These are phyloP conservation scores for Acanthis flammea DNA, from an alignment of 2,797 vertebrate genomes.

Conservation along the genomic window DNA sequence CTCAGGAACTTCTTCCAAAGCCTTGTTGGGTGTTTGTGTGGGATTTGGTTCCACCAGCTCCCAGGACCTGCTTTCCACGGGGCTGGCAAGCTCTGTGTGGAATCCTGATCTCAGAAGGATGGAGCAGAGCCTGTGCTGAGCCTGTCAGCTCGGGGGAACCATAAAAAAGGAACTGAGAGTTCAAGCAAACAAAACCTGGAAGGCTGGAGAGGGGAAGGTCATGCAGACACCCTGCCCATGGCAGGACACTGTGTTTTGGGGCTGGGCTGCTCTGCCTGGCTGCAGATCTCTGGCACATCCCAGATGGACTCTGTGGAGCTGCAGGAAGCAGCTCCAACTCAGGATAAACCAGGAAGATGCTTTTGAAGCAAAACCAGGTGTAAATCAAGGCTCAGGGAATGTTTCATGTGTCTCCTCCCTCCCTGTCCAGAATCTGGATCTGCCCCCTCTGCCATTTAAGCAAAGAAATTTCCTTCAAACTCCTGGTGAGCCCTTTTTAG, in stretches of 20 bases:
- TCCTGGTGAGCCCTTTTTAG: background rate
- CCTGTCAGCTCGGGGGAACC: background rate
- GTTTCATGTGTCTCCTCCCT: background rate
- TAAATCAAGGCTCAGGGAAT: background rate
- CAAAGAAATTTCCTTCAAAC: background rate
- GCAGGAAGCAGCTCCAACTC: background rate
- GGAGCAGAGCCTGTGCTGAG: background rate
- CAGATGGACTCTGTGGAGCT: background rate
- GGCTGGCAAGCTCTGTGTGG: background rate
- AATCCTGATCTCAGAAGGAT: background rate
- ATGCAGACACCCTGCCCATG: background rate
- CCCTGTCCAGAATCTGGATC: background rate
- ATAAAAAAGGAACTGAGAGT: background rate
- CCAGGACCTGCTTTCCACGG: background rate
- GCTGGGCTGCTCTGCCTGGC: constrained; percentile 51
- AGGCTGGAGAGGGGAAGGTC: background rate
- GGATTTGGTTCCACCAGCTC: background rate
- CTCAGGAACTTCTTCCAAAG: background rate
- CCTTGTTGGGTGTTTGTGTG: background rate
- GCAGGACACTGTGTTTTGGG: constrained; percentile 35
- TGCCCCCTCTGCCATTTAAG: background rate
- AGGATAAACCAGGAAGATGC: background rate
- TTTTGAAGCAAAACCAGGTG: background rate
- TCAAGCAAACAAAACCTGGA: constrained; percentile 41
- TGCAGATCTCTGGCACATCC: constrained; percentile 9